phyloP scores from a whole-genome alignment of 2,113 vertebrate genomes.

The Marcusenius ussheri region DNA sequence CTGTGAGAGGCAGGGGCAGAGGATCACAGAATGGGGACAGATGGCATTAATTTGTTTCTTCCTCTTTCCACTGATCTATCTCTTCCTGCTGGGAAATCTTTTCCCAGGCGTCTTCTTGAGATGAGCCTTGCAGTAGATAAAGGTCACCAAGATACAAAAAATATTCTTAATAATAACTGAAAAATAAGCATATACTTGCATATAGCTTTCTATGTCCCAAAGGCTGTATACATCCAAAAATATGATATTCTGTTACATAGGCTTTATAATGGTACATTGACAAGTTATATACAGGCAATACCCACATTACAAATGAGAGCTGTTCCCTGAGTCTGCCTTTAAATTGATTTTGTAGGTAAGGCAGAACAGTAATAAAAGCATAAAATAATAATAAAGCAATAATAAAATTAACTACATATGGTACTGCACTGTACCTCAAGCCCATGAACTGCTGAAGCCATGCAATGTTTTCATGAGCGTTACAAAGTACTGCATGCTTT shows the following conservation, averaged over 20 bases:
- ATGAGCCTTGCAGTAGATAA: slow-evolving; percentile 36
- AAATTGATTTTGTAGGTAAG: no score
- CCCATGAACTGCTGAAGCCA: not conserved
- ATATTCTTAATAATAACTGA: not conserved
- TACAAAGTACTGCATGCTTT: not conserved
- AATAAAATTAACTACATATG: not conserved
- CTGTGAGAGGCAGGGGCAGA: slow-evolving; percentile 50
- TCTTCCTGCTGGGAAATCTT: slow-evolving; percentile 23
- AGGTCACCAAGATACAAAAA: slow-evolving; percentile 48
- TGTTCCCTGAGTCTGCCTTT: no score
- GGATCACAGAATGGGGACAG: slow-evolving; percentile 61
- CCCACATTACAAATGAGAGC: no score
- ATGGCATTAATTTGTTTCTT: slow-evolving; percentile 40
- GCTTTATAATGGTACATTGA: not conserved
- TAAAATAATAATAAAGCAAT: no score
- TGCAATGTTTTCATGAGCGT: not conserved
- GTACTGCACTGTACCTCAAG: not conserved
- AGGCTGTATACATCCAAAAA: not conserved
- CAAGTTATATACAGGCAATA: no score
- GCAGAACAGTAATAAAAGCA: no score
- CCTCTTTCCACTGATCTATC: not conserved
- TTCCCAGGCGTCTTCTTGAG: slow-evolving; percentile 34
- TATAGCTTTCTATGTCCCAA: not conserved
- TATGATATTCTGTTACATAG: not conserved
- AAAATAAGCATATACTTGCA: not conserved